These are phyloP conservation scores for Apostichopus californicus DNA, from an alignment of 35 echinoderm and acorn worm species.

Conservation along the genomic window DNA sequence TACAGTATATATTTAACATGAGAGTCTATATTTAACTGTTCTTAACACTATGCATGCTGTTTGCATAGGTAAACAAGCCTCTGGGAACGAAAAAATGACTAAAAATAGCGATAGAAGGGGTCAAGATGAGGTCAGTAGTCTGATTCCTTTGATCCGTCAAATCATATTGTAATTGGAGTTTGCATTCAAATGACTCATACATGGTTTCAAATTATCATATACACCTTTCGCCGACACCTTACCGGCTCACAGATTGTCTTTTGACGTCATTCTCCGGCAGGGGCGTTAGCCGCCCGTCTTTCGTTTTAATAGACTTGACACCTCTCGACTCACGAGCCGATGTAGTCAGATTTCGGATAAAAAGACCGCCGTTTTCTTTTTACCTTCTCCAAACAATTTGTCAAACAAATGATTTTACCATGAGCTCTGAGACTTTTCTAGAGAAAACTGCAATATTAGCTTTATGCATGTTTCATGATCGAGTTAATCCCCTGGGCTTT, in stretches of 20 bases:
- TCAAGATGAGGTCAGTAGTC: background rate
- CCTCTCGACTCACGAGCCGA: background rate
- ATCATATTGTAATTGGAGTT: background rate
- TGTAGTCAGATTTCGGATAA: background rate
- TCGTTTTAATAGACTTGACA: slow-evolving; percentile 43
- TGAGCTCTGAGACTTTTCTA: too few species aligned
- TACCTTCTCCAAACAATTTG: background rate
- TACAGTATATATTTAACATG: too few species aligned
- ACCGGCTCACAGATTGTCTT: background rate
- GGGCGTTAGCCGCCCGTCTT: slow-evolving; percentile 9
- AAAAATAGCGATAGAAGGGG: background rate
- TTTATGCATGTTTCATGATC: slow-evolving; percentile 24
- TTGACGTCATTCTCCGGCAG: slow-evolving; percentile 33
- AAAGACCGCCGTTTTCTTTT: background rate
- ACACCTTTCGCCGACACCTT: slow-evolving; percentile 30
- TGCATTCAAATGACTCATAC: background rate
- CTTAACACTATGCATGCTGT: background rate
- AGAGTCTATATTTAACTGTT: background rate
- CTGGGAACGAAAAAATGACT: background rate
- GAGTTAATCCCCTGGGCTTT: slow-evolving; percentile 26
- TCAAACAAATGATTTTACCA: background rate
- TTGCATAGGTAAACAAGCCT: background rate
- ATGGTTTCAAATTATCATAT: background rate
- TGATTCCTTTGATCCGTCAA: background rate
- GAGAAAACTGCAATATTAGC: too few species aligned